A percentile compares a stretch with the other conserved stretches of the same genome.
These are phyloP conservation scores for Dendrolimus pini DNA, from an alignment of 2,888 invertebrate species.

Conservation along the genomic window DNA sequence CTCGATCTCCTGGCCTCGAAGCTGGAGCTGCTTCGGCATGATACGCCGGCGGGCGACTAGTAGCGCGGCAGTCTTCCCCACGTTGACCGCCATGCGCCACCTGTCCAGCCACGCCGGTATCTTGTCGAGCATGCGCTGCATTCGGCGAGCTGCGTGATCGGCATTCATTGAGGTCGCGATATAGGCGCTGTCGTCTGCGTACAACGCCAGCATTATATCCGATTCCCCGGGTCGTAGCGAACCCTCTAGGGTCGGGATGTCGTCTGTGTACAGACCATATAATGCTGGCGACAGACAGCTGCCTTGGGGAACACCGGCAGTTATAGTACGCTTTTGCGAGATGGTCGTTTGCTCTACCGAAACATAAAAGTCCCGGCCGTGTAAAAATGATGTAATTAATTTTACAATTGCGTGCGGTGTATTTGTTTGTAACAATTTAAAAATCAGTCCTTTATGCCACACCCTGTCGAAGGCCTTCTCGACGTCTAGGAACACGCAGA, in stretches of 20 bases:
- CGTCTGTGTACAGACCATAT: slow-evolving; percentile 16
- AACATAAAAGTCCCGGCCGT: slow-evolving; percentile 13
- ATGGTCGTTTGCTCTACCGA: slow-evolving; percentile 5
- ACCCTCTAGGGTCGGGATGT: slow-evolving; percentile 9
- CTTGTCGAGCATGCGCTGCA: too few species aligned
- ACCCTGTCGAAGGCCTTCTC: slow-evolving; percentile 29
- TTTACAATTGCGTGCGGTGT: slow-evolving; percentile 6
- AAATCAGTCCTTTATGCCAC: slow-evolving; percentile 25
- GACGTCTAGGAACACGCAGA: slow-evolving; percentile 23
- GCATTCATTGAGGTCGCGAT: too few species aligned
- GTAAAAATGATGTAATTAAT: slow-evolving; percentile 15
- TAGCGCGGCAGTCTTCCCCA: too few species aligned
- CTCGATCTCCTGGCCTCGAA: too few species aligned
- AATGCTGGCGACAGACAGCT: slow-evolving; percentile 13
- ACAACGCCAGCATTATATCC: too few species aligned
- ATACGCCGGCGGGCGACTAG: too few species aligned
- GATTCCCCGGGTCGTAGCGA: too few species aligned
- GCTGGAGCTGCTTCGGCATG: too few species aligned
- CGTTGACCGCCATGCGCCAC: too few species aligned
- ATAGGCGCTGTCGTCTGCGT: too few species aligned
- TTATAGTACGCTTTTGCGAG: slow-evolving; percentile 8
- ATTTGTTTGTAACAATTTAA: slow-evolving; percentile 14
- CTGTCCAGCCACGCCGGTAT: too few species aligned
- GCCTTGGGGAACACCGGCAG: slow-evolving; percentile 13
- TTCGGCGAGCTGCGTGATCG: too few species aligned